A percentile compares a stretch with the other conserved stretches of the same genome.
These are phyloP conservation scores for Chelon labrosus DNA, from an alignment of 2,797 vertebrate genomes.

Conservation along the genomic window DNA sequence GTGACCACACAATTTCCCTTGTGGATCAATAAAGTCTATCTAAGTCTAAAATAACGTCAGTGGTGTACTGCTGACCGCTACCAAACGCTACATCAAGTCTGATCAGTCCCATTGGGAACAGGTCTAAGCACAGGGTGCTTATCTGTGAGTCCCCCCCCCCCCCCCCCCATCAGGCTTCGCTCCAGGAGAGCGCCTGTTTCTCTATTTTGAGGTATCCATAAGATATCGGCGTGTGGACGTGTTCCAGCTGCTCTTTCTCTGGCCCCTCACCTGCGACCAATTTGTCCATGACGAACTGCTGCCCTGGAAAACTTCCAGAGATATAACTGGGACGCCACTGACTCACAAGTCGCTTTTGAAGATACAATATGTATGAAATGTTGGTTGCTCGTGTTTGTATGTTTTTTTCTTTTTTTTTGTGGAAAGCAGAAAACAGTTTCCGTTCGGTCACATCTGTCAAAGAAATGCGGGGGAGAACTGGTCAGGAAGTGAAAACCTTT, in stretches of 20 bases:
- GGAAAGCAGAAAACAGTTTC: constrained; percentile 2
- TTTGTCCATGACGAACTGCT: constrained; percentile 16
- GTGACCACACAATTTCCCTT: too few species aligned
- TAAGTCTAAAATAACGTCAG: background rate
- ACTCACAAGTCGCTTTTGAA: background rate
- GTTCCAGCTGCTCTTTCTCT: constrained; percentile 17
- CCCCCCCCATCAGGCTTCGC: background rate
- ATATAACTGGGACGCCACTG: constrained; percentile 19
- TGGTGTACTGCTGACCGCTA: constrained; percentile 9
- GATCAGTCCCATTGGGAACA: constrained; percentile 15
- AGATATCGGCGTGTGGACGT: background rate
- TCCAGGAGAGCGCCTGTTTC: background rate
- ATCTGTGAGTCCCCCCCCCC: background rate
- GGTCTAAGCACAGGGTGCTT: background rate
- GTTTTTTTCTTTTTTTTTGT: background rate
- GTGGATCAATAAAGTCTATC: too few species aligned
- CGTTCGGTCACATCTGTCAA: constrained; percentile 7
- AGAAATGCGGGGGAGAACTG: background rate
- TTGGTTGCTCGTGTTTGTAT: background rate
- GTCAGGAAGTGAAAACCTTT: constrained; percentile 2
- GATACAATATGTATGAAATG: background rate
- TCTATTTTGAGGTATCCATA: background rate
- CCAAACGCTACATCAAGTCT: background rate
- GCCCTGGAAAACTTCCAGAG: constrained; percentile 9
- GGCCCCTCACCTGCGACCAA: constrained; percentile 4